A percentile compares a stretch with the other conserved stretches of the same genome.
These are phyloP conservation scores for Hippoglossus stenolepis DNA, from an alignment of 2,113 vertebrate genomes.

Conservation along the genomic window DNA sequence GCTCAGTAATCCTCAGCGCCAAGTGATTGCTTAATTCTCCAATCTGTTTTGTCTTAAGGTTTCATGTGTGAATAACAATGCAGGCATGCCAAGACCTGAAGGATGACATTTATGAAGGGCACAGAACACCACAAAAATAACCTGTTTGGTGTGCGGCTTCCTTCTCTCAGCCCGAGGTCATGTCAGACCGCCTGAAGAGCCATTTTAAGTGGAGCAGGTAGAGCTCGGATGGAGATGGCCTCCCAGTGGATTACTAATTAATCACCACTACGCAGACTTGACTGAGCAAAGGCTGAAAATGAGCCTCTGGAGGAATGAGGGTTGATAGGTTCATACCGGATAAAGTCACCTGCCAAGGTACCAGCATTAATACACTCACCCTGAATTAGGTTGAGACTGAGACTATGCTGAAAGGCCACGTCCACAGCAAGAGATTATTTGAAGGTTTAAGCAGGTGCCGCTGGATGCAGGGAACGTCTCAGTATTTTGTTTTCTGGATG, in stretches of 20 bases:
- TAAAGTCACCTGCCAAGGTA: constrained; percentile 11
- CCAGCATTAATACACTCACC: background rate
- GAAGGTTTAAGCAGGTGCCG: constrained; percentile 31
- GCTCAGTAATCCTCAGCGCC: constrained; percentile 14
- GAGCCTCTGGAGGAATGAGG: constrained; percentile 3
- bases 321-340: background rate
- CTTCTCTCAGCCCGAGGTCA: constrained; percentile 38
- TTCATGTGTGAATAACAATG: constrained; percentile 61
- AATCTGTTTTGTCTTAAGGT: constrained; percentile 37
- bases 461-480: constrained; percentile 9
- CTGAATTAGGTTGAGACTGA: background rate
- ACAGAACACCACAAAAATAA: constrained; percentile 57
- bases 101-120: constrained; percentile 6
- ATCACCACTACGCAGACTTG: background rate
- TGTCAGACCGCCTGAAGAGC: constrained; percentile 16
- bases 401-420: constrained; percentile 8
- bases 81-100: constrained; percentile 48
- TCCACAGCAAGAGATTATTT: constrained; percentile 21
- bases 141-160: constrained; percentile 67
- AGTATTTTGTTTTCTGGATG: constrained; percentile 45
- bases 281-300: constrained; percentile 2
- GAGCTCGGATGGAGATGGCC: constrained; percentile 4
- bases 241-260: background rate
- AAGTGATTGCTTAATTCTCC: constrained; percentile 57
- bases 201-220: constrained; percentile 35